Percentiles rank a stretch among this genome's conserved stretches.
Conservation (phyloP, 2,888 invertebrate species). For the Yponomeuta cagnagella region DNA sequence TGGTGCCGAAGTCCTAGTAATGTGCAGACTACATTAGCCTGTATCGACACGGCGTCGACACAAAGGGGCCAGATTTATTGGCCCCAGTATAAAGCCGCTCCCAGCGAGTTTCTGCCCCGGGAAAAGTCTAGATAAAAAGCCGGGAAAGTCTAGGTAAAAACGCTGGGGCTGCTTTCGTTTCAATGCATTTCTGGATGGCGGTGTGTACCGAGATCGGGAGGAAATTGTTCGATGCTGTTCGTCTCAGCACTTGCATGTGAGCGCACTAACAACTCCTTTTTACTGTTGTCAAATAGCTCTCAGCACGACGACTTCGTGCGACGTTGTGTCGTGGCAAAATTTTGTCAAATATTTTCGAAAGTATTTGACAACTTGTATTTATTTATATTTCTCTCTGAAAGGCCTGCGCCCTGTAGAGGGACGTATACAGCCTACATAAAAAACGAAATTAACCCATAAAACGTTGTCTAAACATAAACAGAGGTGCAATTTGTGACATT, state of each 20-base stretch:
- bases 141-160: background rate
- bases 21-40: conserved; percentile 12
- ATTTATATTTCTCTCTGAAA: no score
- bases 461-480: no score
- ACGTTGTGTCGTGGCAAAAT: no score
- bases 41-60: background rate
- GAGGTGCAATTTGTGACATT: no score
- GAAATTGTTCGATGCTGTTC: background rate
- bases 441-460: no score
- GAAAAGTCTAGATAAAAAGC: conserved; percentile 1
- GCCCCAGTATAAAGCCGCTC: background rate
- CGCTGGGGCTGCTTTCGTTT: background rate
- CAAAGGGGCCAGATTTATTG: conserved; percentile 10
- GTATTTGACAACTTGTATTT: no score
- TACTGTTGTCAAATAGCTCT: no score
- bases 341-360: no score
- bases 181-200: background rate
- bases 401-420: no score
- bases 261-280: no score
- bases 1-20: conserved; percentile 1
- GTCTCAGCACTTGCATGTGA: background rate
- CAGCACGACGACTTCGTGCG: no score
- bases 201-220: background rate
- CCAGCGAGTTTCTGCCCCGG: background rate
- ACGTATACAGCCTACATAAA: no score